Percentiles rank a stretch among this genome's conserved stretches.
These are phyloP conservation scores for Pyrrhosoma nymphula DNA, from an alignment of 2,888 invertebrate genomes.

Conservation along the genomic window DNA sequence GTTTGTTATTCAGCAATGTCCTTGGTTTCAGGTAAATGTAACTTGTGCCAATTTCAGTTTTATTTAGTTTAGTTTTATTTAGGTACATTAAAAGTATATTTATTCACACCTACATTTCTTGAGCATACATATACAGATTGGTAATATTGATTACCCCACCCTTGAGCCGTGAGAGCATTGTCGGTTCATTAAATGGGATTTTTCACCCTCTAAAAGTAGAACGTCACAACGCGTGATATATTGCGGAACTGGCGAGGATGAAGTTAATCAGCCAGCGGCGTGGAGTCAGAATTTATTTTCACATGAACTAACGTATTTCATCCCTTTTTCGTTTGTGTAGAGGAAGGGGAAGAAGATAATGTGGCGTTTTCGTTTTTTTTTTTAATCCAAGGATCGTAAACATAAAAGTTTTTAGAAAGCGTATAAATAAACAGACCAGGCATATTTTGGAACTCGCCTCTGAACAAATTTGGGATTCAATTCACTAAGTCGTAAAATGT, in stretches of 20 bases:
- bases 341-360: background rate
- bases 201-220: too few species aligned
- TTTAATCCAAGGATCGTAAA: background rate
- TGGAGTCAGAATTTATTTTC: background rate
- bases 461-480: background rate
- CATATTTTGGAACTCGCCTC: background rate
- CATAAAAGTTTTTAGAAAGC: background rate
- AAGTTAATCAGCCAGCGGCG: background rate
- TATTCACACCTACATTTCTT: too few species aligned
- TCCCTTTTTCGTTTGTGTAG: background rate
- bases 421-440: background rate
- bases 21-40: too few species aligned
- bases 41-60: too few species aligned
- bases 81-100: too few species aligned
- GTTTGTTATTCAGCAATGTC: too few species aligned
- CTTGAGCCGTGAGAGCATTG: too few species aligned
- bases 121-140: too few species aligned
- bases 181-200: too few species aligned
- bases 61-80: too few species aligned
- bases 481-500: background rate
- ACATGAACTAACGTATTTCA: background rate
- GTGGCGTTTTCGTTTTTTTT: background rate
- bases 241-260: background rate
- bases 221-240: background rate
- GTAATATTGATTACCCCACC: too few species aligned